Percentiles rank a stretch among this genome's conserved stretches.
phyloP scores from a whole-genome alignment of 2,797 vertebrate species.

The Mormyrus hasselquistii region DNA sequence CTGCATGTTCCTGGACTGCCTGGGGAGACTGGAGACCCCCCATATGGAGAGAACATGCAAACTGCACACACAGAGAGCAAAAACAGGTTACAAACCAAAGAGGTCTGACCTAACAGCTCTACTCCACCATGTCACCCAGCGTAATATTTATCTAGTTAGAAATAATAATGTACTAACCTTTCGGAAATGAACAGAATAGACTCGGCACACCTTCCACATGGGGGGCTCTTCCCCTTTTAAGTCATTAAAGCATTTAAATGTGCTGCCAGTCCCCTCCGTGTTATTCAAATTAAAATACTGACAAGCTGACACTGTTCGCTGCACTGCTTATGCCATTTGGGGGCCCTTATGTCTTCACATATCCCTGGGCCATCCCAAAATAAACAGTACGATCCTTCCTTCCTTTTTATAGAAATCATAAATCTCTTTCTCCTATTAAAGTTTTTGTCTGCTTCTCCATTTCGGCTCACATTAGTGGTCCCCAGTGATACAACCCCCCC shows the following conservation, averaged over 20 bases:
- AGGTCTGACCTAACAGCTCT: background rate
- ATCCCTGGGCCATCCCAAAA: constrained; percentile 10
- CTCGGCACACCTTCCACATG: background rate
- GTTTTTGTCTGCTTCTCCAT: constrained; percentile 3
- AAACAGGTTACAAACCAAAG: background rate
- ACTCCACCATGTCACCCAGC: background rate
- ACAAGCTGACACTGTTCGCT: background rate
- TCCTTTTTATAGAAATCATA: constrained; percentile 11
- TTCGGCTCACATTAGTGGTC: background rate
- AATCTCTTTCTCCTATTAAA: constrained; percentile 17
- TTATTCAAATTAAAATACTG: constrained; percentile 19
- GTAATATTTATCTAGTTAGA: background rate
- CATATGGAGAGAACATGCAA: background rate
- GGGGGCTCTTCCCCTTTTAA: background rate
- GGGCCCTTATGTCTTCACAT: background rate
- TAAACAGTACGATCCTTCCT: constrained; percentile 18
- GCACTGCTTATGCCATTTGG: background rate
- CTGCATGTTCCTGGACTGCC: background rate
- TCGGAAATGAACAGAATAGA: background rate
- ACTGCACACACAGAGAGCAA: background rate
- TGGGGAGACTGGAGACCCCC: background rate
- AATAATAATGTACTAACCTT: background rate
- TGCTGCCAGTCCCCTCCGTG: background rate
- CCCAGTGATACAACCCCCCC: background rate
- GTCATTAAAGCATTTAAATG: constrained; percentile 9